Evolutionary conservation across 2,888 invertebrate species (phyloP), one percentile per base, ranked within the genome.

Genomic region (Eilema griseolum): DNA sequence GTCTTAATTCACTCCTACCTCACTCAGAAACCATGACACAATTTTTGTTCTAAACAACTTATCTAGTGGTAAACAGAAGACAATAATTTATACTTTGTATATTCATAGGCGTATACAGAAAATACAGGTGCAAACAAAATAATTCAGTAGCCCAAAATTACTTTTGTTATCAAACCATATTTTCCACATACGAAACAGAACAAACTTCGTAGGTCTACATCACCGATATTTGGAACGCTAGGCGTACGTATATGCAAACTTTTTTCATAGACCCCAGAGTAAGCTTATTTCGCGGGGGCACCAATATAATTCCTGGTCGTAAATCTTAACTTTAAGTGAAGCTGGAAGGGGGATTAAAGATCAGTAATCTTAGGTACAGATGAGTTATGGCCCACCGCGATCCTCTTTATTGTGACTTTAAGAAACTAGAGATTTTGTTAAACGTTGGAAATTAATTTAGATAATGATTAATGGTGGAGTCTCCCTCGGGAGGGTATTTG

Each of bases 311-410:
- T 96, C 96, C 96, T 94, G 80, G 95, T 91, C 96, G 96, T 96
- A 96, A 96, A 96, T 96, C 96, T 96, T 96, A 96, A 96, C 96
- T 96, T 96, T 96, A 96, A 96, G 96, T 96, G 96, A 95, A 95
- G 92, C 94, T 91, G 90, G 86, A 95, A 94, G 96, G 96, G 96
- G 96, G 96, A 96, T 96, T 96, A 96, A 96, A 97, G 96, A 96
- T 96, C 96, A 96, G 96, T 96, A 96, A 96, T 96, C 96, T 96
- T 96, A 96, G 96, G 96, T 88, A 94, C 95, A 94, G 96, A 96
- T 96, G 96, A 96, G 95, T 96, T 96, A 96, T 96, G 96, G 96
- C 95, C 95, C 86, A 85, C 89, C 89, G 87, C 90, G 91, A 92
- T 92, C 94, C 94, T 92, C 94, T 94, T 94, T 95, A 95, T 95